These are phyloP conservation scores for Manis crassicaudata DNA, from an alignment of 2,797 vertebrate genomes.

Conservation along the genomic window DNA sequence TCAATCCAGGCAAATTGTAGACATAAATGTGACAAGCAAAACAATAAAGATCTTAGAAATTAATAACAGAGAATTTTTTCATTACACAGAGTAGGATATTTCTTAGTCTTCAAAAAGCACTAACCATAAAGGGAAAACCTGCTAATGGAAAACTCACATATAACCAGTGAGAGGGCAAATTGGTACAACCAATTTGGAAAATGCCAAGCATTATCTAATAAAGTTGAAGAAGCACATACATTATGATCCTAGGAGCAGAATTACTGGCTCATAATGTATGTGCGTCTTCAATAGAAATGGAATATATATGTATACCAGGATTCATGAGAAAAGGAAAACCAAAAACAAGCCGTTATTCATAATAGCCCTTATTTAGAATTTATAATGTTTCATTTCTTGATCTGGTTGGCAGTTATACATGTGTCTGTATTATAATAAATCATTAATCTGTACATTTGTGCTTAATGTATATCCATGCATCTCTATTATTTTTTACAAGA, in stretches of 20 bases:
- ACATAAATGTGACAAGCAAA: not conserved
- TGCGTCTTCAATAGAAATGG: not conserved
- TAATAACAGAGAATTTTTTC: conserved; percentile 10
- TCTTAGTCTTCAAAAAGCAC: not conserved
- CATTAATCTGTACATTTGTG: not conserved
- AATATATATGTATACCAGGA: not conserved
- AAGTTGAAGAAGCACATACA: not conserved
- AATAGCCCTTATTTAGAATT: not conserved
- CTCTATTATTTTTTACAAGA: not conserved
- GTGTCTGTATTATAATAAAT: not conserved
- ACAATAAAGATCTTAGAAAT: not conserved
- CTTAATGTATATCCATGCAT: not conserved
- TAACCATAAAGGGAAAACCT: not conserved
- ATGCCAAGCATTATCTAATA: not conserved
- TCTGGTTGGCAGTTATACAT: not conserved
- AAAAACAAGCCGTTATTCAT: not conserved
- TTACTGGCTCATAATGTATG: not conserved
- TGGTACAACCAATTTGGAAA: not conserved
- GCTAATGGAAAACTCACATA: not conserved
- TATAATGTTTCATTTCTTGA: conserved; percentile 16
- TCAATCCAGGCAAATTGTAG: not conserved
- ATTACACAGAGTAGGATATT: not conserved
- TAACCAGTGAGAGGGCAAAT: not conserved
- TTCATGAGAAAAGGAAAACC: not conserved
- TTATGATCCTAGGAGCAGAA: not conserved